Evolutionary conservation across 1,140 invertebrate species (phyloP), one percentile per base, ranked within the genome.

Genomic region (Nasonia vitripennis): DNA sequence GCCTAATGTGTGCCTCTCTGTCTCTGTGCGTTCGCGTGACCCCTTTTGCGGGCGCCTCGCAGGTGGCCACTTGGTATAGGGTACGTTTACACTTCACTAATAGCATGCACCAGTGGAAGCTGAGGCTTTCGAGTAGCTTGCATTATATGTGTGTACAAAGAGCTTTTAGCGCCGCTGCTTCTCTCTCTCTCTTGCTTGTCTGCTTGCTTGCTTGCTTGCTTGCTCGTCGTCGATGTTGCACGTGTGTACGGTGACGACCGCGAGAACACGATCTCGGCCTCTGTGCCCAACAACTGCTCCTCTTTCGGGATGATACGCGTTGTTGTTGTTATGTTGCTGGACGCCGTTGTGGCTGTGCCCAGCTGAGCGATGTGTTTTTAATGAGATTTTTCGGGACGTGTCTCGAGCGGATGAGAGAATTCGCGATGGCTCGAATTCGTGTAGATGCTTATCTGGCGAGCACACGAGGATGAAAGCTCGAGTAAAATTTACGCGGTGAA

Each of bases 21-120:
- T 80, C 62, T 62, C 6, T 80, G 78, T 80, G 62, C 51, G 78
- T 34, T n/a, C 31, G 37, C 45, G 51, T 48, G 31, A 41, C 89
- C 88, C 90, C 90, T 89, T 89, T 93, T 91, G 90, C 90, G 91
- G 91, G 88, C 89, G 90, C 87, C 89, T 90, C 92, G 91, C 95
- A 96, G 96, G 96, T 96, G 94, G 96, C 96, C 94, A 95, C 95
- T 94, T 96, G 96, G 96, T 96, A 95, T 95, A 95, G 96, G 96
- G 96, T 96, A 96, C 93, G 96, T 96, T 94, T 93, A 92, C 91
- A 93, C 93, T 94, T 93, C 93, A 94, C 92, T 93, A 93, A 92
- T 93, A 92, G 92, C 92, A 93, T 93, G 92, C 88, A 88, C 37
- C 12, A 6, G 23, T 5, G 7, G 41, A 62, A n/a, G 67, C 89